Evolutionary conservation across 2,113 vertebrate species (phyloP), one percentile per base, ranked within the genome.

Genomic region (Hyaena hyaena): DNA sequence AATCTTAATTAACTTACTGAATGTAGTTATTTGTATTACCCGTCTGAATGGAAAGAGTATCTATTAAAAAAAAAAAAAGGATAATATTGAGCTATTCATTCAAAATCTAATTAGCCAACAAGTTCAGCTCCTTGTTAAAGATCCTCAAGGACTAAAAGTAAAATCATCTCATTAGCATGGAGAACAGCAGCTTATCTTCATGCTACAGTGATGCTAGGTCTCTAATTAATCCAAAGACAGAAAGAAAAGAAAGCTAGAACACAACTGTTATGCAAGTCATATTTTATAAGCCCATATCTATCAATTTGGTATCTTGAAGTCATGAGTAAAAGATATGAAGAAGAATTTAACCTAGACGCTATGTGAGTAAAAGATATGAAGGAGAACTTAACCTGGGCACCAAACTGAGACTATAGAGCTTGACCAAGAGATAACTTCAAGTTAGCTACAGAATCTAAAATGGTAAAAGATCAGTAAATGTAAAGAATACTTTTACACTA

Each of bases 1-100:
- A 90, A 88, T 63, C n/a, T 92, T 69, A 61, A 90, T 83, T 88
- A 45, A 88, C 79, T 93, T 93, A 58, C 19, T 90, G 50, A 87
- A 95, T 66, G 9, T 61, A 76, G 19, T 76, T 87, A 95, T 73
- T 95, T 77, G 23, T 92, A 88, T 85, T 82, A 92, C 11, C 43
- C 35, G 82, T 61, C 45, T 89, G 43, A 96, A 80, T 77, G 26
- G 23, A 93, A 97, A n/a, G 12, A 88, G 6, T 76, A 73, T 79
- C 69, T 71, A 45, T 31, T 5, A 15, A 45, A 86, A 66, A 50
- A 48, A 93, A 79, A 68, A 48, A 93, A 39, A 79, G 61, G 69
- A 87, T 16, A 74, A 77, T 50, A 88, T 24, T 39, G 23, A 88
- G 48, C 11, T 77, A 33, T 77, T 89, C 68, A 89, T 77, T 93